These are phyloP conservation scores for Carapus acus DNA, from an alignment of 2,797 vertebrate genomes.

Conservation along the genomic window DNA sequence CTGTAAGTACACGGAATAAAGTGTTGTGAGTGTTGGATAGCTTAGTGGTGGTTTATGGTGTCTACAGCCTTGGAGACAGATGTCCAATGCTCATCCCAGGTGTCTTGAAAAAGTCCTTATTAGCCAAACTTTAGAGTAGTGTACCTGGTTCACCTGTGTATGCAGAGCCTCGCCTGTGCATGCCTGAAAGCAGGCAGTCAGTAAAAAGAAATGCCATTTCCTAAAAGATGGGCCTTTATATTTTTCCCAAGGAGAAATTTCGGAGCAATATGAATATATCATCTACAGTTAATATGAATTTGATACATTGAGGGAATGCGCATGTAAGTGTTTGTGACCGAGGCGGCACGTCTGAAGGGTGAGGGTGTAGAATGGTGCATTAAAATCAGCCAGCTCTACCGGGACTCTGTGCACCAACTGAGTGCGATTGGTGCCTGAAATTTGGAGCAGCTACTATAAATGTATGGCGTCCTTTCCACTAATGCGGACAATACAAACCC, in stretches of 20 bases:
- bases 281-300: no score
- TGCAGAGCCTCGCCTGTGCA: constrained; percentile 28
- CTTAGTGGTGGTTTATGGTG: no score
- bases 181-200: constrained; percentile 23
- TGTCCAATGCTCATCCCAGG: no score
- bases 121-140: background rate
- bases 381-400: constrained; percentile 43
- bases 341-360: constrained; percentile 6
- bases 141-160: constrained; percentile 30
- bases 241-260: no score
- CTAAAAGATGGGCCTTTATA: no score
- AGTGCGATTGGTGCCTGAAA: constrained; percentile 40
- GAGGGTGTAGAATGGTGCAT: constrained; percentile 52
- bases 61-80: no score
- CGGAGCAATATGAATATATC: no score
- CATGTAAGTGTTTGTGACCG: constrained; percentile 1
- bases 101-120: no score
- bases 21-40: no score
- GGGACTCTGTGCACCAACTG: constrained; percentile 42
- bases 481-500: constrained; percentile 31
- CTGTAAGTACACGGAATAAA: no score
- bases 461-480: constrained; percentile 4
- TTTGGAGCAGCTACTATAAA: constrained; percentile 27
- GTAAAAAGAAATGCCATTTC: no score
- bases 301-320: constrained; percentile 4